phyloP scores from a whole-genome alignment of 2,888 invertebrate species.

The Pediacus dermestoides region DNA sequence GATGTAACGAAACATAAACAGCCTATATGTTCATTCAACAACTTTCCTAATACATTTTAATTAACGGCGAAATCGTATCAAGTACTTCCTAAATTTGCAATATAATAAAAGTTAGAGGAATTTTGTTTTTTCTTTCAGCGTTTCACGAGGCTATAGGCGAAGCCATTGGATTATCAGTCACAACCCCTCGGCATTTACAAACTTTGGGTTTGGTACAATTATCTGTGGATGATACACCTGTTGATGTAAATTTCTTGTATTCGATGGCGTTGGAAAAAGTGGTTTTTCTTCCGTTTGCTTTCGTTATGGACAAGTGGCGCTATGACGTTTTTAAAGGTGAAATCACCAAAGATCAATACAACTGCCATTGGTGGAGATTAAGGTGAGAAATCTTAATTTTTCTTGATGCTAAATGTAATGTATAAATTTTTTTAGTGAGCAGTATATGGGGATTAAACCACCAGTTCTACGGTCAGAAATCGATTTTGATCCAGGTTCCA shows the following conservation, averaged over 20 bases:
- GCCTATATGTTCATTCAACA: slow-evolving; percentile 5
- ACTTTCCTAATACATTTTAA: slow-evolving; percentile 6
- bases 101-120: slow-evolving; percentile 4
- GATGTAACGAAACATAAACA: slow-evolving; percentile 2
- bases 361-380: slow-evolving; percentile 85
- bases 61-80: slow-evolving; percentile 2
- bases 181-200: slow-evolving; percentile 81
- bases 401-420: too few relatives aligned
- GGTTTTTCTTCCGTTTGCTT: slow-evolving; percentile 78
- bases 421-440: slow-evolving; percentile 62
- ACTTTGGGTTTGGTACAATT: slow-evolving; percentile 75
- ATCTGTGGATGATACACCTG: slow-evolving; percentile 76
- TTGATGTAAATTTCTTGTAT: slow-evolving; percentile 82
- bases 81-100: slow-evolving; percentile 2
- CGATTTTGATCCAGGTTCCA: slow-evolving; percentile 90
- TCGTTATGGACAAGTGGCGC: slow-evolving; percentile 81
- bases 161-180: slow-evolving; percentile 78
- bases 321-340: slow-evolving; percentile 80
- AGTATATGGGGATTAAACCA: slow-evolving; percentile 81
- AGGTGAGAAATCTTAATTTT: slow-evolving; percentile 54
- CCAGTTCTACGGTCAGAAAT: slow-evolving; percentile 79
- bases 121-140: slow-evolving; percentile 54
- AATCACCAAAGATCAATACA: slow-evolving; percentile 72
- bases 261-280: slow-evolving; percentile 83
- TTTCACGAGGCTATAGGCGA: slow-evolving; percentile 94